Evolutionary conservation across 2,113 vertebrate species (phyloP).

Genomic region (Poeciliopsis turrubarensis): DNA sequence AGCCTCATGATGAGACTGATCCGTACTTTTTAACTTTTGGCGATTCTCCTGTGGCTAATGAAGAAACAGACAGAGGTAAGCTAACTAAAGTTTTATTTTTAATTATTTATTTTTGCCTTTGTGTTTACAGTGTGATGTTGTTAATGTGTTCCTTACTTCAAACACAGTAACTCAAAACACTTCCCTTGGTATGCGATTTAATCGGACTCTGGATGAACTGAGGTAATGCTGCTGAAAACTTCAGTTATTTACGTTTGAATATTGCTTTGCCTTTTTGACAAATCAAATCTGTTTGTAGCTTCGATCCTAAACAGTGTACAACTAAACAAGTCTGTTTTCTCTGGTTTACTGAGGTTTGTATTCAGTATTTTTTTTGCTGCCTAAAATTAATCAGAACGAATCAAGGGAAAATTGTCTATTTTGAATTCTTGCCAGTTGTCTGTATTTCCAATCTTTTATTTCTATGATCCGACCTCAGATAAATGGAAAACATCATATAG

Average conservation of each 20-base stretch:
- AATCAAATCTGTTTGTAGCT: background rate
- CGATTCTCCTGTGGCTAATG: background rate
- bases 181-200: slow-evolving; percentile 29
- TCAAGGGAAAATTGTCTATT: too few species aligned
- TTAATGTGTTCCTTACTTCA: slow-evolving; percentile 3
- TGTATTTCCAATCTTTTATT: too few species aligned
- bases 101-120: background rate
- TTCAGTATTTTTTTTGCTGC: too few species aligned
- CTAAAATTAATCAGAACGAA: too few species aligned
- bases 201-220: slow-evolving; percentile 56
- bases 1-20: background rate
- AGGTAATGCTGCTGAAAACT: slow-evolving; percentile 37
- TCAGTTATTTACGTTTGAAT: background rate
- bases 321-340: too few species aligned
- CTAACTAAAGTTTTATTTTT: background rate
- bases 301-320: background rate
- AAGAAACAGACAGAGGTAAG: slow-evolving; percentile 20
- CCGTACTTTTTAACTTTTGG: background rate
- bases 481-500: too few species aligned
- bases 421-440: too few species aligned
- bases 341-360: too few species aligned
- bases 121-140: too few species aligned
- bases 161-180: slow-evolving; percentile 8
- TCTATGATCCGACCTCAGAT: too few species aligned
- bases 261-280: background rate